Base-by-base conservation (phyloP, 2,888 invertebrate genomes). In the Microplitis manilae region DNA sequence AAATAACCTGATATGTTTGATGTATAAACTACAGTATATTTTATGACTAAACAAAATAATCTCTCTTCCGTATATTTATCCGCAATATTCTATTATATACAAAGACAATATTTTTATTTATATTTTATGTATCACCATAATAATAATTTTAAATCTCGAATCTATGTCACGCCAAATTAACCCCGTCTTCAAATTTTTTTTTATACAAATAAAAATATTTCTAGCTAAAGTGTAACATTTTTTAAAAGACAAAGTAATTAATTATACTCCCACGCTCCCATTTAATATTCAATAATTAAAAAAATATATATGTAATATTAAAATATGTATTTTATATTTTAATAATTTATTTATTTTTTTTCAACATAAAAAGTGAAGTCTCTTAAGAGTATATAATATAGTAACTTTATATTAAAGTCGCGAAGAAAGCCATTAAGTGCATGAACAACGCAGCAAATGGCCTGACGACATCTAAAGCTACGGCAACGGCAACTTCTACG, bases 401-500 rank as follows among this genome's bases (percentile, higher is more conserved):
- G 50, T 50, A 50, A 50, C 50, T 50, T 50, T 50, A 50, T 50
- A 50, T 50, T 50, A 50, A 50, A 50, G 50, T 50, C 50, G 8
- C 50, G 50, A 50, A 50, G 50, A 50, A 50, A 50, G 50, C 50
- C 50, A 50, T 50, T 50, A 50, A 50, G 50, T 50, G 50, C 50
- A 50, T 50, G 50, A 50, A 50, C 9, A 50, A 50, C 50, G 9
- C 13, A 50, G 50, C 13, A 50, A 50, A 50, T 50, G 50, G 50
- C 50, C 50, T 50, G 50, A 50, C 2, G 50, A 50, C 50, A 50
- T 50, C 9, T 13, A 50, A 50, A 50, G 50, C 8, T 50, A 50
- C 50, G 9, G 13, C 50, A 8, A 50, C 50, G 8, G 9, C 7
- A 30, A 30, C 30, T 30, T 30, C 30, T 30, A 20, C 20, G 1